phyloP scores from a whole-genome alignment of 2,113 vertebrate species.

The Illadopsis cleaveri region DNA sequence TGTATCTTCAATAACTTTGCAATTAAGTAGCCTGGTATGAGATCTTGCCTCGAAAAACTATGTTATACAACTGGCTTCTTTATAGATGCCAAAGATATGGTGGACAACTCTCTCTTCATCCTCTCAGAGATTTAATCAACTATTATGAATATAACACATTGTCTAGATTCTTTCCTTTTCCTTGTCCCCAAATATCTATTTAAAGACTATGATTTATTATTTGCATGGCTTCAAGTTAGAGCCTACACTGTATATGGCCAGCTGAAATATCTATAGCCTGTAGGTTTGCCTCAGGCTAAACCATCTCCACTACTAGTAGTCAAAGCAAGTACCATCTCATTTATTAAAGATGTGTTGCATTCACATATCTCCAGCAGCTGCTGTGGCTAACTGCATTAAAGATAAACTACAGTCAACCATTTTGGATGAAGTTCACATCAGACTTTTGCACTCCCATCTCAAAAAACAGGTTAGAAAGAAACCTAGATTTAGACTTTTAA shows the following conservation, averaged over 20 bases:
- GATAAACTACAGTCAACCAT: background rate
- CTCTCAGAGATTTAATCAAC: background rate
- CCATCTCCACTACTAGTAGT: slow-evolving; percentile 7
- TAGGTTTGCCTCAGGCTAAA: slow-evolving; percentile 58
- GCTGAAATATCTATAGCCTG: slow-evolving; percentile 38
- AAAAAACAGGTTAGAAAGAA: background rate
- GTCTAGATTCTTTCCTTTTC: background rate
- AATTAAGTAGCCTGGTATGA: background rate
- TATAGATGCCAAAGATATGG: background rate
- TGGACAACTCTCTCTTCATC: background rate
- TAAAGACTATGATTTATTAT: slow-evolving; percentile 5
- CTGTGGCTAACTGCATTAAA: background rate
- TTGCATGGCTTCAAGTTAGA: background rate
- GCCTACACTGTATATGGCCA: background rate
- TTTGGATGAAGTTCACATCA: background rate
- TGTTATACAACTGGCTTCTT: background rate
- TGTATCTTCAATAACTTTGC: background rate
- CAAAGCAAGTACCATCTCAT: slow-evolving; percentile 32
- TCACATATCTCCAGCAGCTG: background rate
- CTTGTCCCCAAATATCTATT: background rate
- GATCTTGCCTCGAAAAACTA: background rate
- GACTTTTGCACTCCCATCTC: background rate
- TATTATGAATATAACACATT: background rate
- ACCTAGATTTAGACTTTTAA: background rate
- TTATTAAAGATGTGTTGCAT: slow-evolving; percentile 35